A percentile compares a stretch with the other conserved stretches of the same genome.
Conservation (phyloP, 2,113 vertebrate genomes). For the Gyps fulvus region DNA sequence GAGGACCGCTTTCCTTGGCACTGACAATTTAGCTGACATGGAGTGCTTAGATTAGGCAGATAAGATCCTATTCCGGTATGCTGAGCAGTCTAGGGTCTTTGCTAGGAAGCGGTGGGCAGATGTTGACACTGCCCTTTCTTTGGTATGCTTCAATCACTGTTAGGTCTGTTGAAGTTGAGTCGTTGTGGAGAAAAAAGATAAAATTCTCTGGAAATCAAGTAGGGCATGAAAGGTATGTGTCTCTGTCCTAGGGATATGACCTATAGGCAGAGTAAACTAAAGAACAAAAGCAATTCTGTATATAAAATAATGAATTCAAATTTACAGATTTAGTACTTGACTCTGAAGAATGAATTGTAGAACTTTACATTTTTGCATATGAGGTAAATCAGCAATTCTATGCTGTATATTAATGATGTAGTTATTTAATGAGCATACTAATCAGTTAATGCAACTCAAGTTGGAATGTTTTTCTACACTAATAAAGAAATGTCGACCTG, state of each 20-base stretch:
- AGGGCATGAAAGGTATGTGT: background rate
- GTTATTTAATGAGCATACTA: background rate
- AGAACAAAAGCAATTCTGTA: background rate
- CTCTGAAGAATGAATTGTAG: background rate
- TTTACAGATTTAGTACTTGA: background rate
- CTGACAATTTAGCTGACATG: background rate
- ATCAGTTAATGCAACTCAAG: background rate
- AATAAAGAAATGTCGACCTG: background rate
- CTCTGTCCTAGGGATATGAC: background rate
- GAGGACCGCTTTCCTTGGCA: background rate
- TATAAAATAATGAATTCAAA: background rate
- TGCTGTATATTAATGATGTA: background rate
- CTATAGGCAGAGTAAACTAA: background rate
- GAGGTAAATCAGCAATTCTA: background rate
- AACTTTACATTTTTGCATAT: background rate
- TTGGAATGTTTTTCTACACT: background rate
- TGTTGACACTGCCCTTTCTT: background rate
- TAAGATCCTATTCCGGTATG: background rate
- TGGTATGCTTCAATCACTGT: background rate
- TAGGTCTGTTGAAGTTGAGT: background rate
- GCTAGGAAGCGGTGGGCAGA: too few species aligned
- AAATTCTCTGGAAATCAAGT: background rate
- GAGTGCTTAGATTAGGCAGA: background rate
- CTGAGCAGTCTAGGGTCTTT: background rate
- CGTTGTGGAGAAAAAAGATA: background rate